Evolutionary conservation across 2,888 invertebrate genomes (phyloP).

Genomic region (Papilio demoleus): DNA sequence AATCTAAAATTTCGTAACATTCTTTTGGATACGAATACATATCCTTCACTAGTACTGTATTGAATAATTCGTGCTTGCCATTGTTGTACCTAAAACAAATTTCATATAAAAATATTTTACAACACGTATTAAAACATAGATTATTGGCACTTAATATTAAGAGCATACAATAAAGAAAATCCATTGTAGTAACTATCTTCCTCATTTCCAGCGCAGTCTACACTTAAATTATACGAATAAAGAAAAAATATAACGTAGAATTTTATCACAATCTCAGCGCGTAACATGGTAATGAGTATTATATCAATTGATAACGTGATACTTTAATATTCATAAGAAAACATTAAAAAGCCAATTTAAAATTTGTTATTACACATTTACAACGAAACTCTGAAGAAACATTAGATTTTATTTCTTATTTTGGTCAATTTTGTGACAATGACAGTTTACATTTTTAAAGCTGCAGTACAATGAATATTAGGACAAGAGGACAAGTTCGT

Average conservation of each 20-base stretch:
- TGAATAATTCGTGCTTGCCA: constrained; percentile 7
- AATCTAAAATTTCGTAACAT: constrained; percentile 62
- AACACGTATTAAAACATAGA: background rate
- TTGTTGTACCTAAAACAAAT: constrained; percentile 40
- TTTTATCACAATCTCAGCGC: constrained; percentile 39
- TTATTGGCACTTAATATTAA: background rate
- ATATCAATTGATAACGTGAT: background rate
- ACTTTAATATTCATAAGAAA: background rate
- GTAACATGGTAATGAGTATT: constrained; percentile 25
- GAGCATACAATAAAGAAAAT: constrained; percentile 23
- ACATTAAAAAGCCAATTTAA: background rate
- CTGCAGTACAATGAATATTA: too few relatives aligned
- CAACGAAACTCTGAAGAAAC: background rate
- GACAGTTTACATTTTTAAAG: background rate
- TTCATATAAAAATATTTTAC: constrained; percentile 22
- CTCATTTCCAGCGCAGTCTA: background rate
- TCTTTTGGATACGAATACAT: constrained; percentile 49
- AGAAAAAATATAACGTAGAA: constrained; percentile 21
- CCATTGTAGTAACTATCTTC: constrained; percentile 30
- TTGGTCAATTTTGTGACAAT: background rate
- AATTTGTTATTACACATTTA: background rate
- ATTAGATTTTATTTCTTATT: background rate
- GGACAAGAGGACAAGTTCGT: too few relatives aligned
- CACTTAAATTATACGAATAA: constrained; percentile 28
- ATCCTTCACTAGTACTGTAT: constrained; percentile 28